Evolutionary conservation across 2,113 vertebrate species (phyloP).

Genomic region (Oncorhynchus tshawytscha): DNA sequence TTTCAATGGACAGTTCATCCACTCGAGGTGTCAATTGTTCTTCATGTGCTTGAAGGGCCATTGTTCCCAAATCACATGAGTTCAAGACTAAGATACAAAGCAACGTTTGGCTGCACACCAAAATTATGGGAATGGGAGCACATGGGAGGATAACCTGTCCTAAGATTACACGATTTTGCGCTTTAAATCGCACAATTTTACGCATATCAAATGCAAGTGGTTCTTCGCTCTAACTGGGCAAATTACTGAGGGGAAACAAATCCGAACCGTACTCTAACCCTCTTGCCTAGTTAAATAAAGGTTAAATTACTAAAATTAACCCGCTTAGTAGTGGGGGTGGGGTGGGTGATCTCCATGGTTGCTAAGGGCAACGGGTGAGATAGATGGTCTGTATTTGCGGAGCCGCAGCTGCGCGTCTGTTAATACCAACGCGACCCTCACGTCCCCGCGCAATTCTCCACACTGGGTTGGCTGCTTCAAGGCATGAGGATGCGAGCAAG

Average conservation of each 20-base stretch:
- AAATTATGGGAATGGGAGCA: not conserved
- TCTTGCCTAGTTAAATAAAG: not conserved
- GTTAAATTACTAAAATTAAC: no score
- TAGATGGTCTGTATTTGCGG: constrained; percentile 39
- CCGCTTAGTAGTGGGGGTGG: constrained; percentile 20
- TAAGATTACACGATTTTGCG: not conserved
- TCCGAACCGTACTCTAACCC: constrained; percentile 39
- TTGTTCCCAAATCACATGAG: not conserved
- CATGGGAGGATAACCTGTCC: not conserved
- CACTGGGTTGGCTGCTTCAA: constrained; percentile 46
- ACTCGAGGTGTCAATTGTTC: not conserved
- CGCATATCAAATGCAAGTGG: constrained; percentile 24
- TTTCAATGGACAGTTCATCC: not conserved
- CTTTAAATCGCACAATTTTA: constrained; percentile 24
- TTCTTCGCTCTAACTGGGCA: constrained; percentile 27
- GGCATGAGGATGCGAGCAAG: constrained; percentile 51
- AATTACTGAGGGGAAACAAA: constrained; percentile 40
- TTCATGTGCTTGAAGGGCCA: not conserved
- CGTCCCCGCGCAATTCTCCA: constrained; percentile 56
- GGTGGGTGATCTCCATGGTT: constrained; percentile 50
- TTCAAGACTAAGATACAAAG: not conserved
- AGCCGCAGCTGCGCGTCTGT: constrained; percentile 47
- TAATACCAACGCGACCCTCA: constrained; percentile 53
- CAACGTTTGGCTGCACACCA: not conserved
- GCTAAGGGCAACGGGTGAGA: constrained; percentile 62